These are phyloP conservation scores for Megalops cyprinoides DNA, from an alignment of 2,797 vertebrate genomes.

Conservation along the genomic window DNA sequence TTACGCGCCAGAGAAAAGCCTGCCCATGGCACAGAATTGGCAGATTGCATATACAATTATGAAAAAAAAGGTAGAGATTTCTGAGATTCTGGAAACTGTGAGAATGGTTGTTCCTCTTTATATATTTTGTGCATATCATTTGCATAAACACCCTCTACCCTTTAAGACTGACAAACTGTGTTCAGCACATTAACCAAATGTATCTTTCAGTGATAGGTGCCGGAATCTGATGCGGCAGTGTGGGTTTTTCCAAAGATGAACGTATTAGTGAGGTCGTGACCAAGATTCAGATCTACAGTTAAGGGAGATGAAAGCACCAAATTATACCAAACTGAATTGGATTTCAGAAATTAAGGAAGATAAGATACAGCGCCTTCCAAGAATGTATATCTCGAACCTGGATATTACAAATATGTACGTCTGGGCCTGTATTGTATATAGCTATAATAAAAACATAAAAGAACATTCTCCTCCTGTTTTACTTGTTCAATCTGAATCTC, in stretches of 20 bases:
- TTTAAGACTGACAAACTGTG: background rate
- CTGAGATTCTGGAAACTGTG: conserved; percentile 72
- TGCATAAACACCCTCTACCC: conserved; percentile 63
- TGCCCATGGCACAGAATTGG: conserved; percentile 59
- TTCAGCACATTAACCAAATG: background rate
- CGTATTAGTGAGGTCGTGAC: background rate
- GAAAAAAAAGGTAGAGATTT: conserved; percentile 71
- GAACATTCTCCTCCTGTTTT: no score
- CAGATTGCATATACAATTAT: conserved; percentile 77
- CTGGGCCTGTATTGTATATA: no score
- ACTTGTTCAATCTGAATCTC: no score
- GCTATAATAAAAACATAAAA: no score
- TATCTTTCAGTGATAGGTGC: background rate
- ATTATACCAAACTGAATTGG: background rate
- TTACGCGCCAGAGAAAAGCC: background rate
- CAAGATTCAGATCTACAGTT: background rate
- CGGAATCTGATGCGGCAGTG: background rate
- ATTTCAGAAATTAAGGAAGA: background rate
- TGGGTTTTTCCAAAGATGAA: background rate
- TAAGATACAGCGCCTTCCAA: background rate
- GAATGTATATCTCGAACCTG: no score
- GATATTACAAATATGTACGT: no score
- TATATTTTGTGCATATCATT: conserved; percentile 74
- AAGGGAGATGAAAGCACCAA: background rate
- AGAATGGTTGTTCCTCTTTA: conserved; percentile 57